Base-by-base conservation (phyloP, 2,797 vertebrate genomes). In the Coregonus ussuriensis region DNA sequence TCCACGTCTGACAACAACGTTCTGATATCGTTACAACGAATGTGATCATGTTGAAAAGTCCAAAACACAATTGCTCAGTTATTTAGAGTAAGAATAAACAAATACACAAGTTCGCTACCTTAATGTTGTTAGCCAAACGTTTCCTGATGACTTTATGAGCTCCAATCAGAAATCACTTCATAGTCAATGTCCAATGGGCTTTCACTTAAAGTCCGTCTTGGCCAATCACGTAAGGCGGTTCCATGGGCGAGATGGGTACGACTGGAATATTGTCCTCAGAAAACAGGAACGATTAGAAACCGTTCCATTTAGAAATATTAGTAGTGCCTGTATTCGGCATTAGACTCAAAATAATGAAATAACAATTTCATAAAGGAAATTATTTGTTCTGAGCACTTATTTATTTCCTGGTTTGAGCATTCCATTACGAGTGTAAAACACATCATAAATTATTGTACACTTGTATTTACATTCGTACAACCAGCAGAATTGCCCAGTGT, bases 401-500 rank as follows among this genome's bases (percentile, higher is more conserved):
- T 92, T 88, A 88, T 89, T 89, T 84, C 14, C 84, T n/a, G 81
- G 68, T 41, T 81, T 77, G 52, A 80, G 35, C 47, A 62, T 77
- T 76, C 14, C 70, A 75, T 77, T 31, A 82, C 54, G 77, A 76
- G n/a, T 82, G 52, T 75, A 80, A 84, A 90, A 78, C 70, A 41
- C 68, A 41, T 82, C 51, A 56, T 21, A 18, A 35, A 41, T 7
- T 47, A 25, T 54, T 15, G 76, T 37, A 79, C 15, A 75, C 54
- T 81, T 82, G 47, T 84, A 33, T 51, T 69, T 86, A 86, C 87
- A 88, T 84, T 87, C 74, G 9, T 73, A 7, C 47, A 80, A 69
- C 77, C 65, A 79, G 81, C 51, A 79, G 78, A 82, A 82, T 56
- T 81, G 37, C 85, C 82, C 84, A 89, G 85, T 91, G 87, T 85